Base-by-base conservation (phyloP, 1,140 invertebrate species). In the Drosophila nikananu region DNA sequence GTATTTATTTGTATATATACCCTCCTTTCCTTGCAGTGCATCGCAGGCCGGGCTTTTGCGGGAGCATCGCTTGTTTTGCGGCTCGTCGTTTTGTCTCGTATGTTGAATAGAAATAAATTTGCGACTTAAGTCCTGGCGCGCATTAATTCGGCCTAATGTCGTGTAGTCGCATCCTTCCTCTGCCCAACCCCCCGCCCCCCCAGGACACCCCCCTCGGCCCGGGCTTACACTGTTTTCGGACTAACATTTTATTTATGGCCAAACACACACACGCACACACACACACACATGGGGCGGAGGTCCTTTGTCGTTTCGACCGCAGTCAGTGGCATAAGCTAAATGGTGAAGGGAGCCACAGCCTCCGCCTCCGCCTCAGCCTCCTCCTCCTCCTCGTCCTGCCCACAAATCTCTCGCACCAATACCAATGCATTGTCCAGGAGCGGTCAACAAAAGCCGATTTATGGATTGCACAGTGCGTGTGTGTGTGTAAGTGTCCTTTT, bases 21-120 rank as follows among this genome's bases (percentile, higher is more conserved):
- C 0, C 12, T 0, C 1, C 0, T 12, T 46, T 46, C 30, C 32
- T 17, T 5, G 1, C 41, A 52, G 73, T 76, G 73, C 27, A 15
- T 5, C 3, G 15, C 19, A 17, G 52, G 52, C 52, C 21, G 52
- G 52, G 52, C 52, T 37, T 19, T 42, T 58, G 19, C 30, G 48
- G 23, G 51, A 27, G 19, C 52, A 58, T 42, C 58, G 77, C 76
- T 87, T 87, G 83, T 83, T 86, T 80, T 87, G 83, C 73, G 77
- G 81, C 68, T 77, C 73, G 78, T 90, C 84, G 81, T 89, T 84
- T 89, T 90, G 84, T 90, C 86, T 89, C 86, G 86, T 89, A 90
- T 87, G 84, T 84, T 87, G 84, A 89, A 89, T 84, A 90, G 86
- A 89, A 89, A 89, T 89, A 89, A 89, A 89, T 89, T 89, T 89